A percentile compares a stretch with the other conserved stretches of the same genome.
Conservation (phyloP, 2,888 invertebrate genomes). For the Meteorus cinctellus region DNA sequence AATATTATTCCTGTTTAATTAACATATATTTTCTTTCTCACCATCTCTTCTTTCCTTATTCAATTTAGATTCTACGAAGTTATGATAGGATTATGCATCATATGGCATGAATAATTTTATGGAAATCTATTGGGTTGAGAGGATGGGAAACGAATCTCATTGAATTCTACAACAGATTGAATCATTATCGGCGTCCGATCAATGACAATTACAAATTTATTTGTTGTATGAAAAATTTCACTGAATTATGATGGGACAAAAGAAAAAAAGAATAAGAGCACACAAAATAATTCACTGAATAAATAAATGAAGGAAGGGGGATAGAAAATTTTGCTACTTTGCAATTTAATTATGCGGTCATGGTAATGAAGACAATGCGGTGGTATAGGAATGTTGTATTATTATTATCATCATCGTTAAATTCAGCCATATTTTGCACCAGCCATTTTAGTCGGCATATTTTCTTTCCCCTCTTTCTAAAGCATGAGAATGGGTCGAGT, state of each 20-base stretch:
- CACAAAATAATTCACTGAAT: constrained; percentile 37
- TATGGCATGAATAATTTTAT: neutral
- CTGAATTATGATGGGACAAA: constrained; percentile 3
- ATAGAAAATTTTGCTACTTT: constrained; percentile 26
- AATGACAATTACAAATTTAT: neutral
- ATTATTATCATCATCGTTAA: neutral
- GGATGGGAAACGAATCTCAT: neutral
- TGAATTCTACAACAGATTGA: neutral
- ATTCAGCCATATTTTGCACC: neutral
- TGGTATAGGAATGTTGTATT: neutral
- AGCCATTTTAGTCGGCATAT: neutral
- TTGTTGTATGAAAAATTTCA: neutral
- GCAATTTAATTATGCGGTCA: constrained; percentile 8
- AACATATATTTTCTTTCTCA: neutral
- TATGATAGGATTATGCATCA: neutral
- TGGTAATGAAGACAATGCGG: constrained; percentile 4
- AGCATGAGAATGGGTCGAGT: neutral
- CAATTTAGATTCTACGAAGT: neutral
- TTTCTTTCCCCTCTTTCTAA: neutral
- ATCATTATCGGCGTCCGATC: neutral
- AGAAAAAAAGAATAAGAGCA: constrained; percentile 3
- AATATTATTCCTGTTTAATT: neutral
- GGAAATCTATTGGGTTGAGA: neutral
- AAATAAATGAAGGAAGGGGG: neutral
- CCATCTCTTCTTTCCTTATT: neutral